Evolutionary conservation across 1,140 invertebrate species (phyloP).

Genomic region (Cardiocondyla obscurior): DNA sequence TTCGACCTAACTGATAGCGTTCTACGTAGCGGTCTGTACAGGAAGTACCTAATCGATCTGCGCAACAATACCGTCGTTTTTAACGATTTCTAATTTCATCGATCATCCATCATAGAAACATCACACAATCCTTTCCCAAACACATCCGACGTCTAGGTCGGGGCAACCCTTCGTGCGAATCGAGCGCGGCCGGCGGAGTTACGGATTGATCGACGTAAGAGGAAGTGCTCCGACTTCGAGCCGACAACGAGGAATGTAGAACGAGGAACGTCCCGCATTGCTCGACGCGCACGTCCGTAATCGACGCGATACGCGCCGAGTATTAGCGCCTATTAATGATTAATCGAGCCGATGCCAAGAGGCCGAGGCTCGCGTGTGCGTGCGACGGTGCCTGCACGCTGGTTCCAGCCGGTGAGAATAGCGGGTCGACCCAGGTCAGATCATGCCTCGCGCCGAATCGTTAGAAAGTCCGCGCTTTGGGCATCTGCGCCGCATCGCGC

Average conservation of each 20-base stretch:
- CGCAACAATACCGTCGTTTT: conserved; percentile 40
- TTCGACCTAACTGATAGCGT: background rate
- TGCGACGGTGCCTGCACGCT: conserved; percentile 68
- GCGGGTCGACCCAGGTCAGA: conserved; percentile 71
- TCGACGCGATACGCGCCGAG: conserved; percentile 58
- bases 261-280: conserved; percentile 58
- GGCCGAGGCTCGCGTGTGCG: conserved; percentile 58
- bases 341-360: conserved; percentile 75
- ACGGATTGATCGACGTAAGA: conserved; percentile 54
- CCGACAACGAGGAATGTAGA: conserved; percentile 57
- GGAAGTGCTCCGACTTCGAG: conserved; percentile 43
- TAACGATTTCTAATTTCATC: conserved; percentile 50
- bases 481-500: background rate
- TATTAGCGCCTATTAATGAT: conserved; percentile 79
- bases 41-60: conserved; percentile 29
- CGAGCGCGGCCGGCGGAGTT: conserved; percentile 3
- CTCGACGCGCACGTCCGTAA: conserved; percentile 60
- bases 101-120: conserved; percentile 56
- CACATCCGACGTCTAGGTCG: conserved; percentile 50
- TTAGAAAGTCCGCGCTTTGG: conserved; percentile 75
- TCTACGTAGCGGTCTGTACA: background rate
- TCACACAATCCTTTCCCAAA: conserved; percentile 48
- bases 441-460: conserved; percentile 78
- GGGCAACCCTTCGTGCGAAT: conserved; percentile 23
- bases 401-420: background rate